These are phyloP conservation scores for Microcebus tavaratra DNA, from an alignment of 2,113 vertebrate species.

Conservation along the genomic window DNA sequence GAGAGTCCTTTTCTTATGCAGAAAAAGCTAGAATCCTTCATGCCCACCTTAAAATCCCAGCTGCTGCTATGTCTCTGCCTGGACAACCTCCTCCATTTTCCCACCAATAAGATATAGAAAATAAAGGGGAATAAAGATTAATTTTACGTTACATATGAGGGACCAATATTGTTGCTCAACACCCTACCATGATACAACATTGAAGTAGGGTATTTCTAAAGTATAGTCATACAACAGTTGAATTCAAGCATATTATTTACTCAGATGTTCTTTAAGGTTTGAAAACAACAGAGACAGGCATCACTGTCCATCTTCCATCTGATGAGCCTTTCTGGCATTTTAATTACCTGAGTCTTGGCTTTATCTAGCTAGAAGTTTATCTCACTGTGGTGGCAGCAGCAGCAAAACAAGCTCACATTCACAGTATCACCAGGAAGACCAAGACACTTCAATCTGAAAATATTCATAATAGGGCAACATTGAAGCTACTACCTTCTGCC, in stretches of 20 bases:
- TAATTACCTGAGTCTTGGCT: no score
- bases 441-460: not conserved
- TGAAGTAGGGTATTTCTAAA: not conserved
- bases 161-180: not conserved
- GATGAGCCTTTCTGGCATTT: not conserved
- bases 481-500: not conserved
- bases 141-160: not conserved
- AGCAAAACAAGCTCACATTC: not conserved
- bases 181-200: not conserved
- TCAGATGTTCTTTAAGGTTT: not conserved
- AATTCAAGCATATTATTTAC: not conserved
- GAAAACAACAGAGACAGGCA: not conserved
- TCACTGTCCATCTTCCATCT: not conserved
- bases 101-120: not conserved
- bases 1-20: not conserved
- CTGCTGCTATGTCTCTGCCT: not conserved
- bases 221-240: not conserved
- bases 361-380: not conserved
- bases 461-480: not conserved
- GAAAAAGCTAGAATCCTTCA: not conserved
- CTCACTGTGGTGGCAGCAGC: not conserved
- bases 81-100: not conserved
- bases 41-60: not conserved
- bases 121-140: not conserved
- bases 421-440: not conserved